Base-by-base conservation (phyloP, 1,140 invertebrate genomes). In the Trichogramma pretiosum region DNA sequence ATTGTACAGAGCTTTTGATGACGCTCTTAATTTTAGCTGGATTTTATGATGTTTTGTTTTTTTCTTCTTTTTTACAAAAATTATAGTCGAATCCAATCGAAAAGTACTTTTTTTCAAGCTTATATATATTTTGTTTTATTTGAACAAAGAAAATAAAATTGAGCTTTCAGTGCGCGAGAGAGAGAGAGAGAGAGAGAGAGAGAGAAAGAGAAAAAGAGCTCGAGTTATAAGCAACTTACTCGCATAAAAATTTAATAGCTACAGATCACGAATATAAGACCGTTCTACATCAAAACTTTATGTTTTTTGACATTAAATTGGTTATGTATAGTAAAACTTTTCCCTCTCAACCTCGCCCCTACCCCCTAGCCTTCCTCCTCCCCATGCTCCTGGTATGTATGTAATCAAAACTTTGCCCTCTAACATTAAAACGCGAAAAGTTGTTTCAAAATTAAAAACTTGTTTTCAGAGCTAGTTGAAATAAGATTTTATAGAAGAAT, bases 361-460 rank as follows among this genome's bases (percentile, higher is more conserved):
- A 7, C 24, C 11, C 24, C 11, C 24, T 28, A 7, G 5, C 24
- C 11, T 11, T 28, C 24, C 24, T 28, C 11, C 11, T 11, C 11
- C 24, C 11, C 24, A 7, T 28, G 5, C 24, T 28, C 24, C 11
- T 11, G 24, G 5, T 28, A 7, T 35, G 43, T 42, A 30, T 16
- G 43, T 46, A 41, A 51, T 51, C 49, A 51, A 51, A 51, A 51
- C 42, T 51, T 50, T 42, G 37, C 43, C 5, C 30, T 34, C 21
- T 11, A 28, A 46, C 43, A 7, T 21, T 47, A 43, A 46, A 52
- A 47, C 47, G 50, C 38, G 44, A 47, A 38, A 46, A 52, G 44
- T 52, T 52, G 50, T 47, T 52, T 52, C 26, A 47, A 47, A 52
- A 52, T 52, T 52, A 52, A 52, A 52, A 52, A 52, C 49, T 51